These are phyloP conservation scores for Perca schrenkii DNA, from an alignment of 2,113 vertebrate genomes.

Conservation along the genomic window DNA sequence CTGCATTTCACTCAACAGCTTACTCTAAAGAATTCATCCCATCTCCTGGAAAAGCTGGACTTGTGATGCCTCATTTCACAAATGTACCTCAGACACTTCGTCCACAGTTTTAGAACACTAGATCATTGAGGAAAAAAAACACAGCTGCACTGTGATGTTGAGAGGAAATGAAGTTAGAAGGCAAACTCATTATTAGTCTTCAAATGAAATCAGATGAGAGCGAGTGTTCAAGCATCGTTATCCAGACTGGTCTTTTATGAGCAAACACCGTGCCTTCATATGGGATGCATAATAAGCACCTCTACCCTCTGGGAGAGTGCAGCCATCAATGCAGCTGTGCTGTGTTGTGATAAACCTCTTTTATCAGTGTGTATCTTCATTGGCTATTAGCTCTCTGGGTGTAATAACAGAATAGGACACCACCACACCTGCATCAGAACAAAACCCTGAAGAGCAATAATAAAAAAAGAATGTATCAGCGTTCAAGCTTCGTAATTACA, in stretches of 20 bases:
- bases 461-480: slow-evolving; percentile 49
- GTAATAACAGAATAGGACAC: slow-evolving; percentile 74
- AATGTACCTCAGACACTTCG: slow-evolving; percentile 76
- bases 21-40: slow-evolving; percentile 78
- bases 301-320: slow-evolving; percentile 74
- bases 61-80: slow-evolving; percentile 82
- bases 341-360: slow-evolving; percentile 76
- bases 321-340: slow-evolving; percentile 67
- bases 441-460: slow-evolving; percentile 71
- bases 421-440: slow-evolving; percentile 54
- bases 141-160: slow-evolving; percentile 51
- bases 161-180: slow-evolving; percentile 79
- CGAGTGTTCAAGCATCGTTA: slow-evolving; percentile 78
- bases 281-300: slow-evolving; percentile 79
- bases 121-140: slow-evolving; percentile 64
- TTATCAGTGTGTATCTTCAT: slow-evolving; percentile 73
- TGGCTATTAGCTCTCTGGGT: slow-evolving; percentile 69
- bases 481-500: slow-evolving; percentile 63
- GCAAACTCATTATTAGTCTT: slow-evolving; percentile 81
- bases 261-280: slow-evolving; percentile 71
- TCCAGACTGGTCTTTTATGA: slow-evolving; percentile 77
- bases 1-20: slow-evolving; percentile 69
- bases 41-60: slow-evolving; percentile 77
- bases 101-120: slow-evolving; percentile 73
- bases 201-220: slow-evolving; percentile 79